Base-by-base conservation (phyloP, 2,797 vertebrate genomes). In the Bothrops alternatus region DNA sequence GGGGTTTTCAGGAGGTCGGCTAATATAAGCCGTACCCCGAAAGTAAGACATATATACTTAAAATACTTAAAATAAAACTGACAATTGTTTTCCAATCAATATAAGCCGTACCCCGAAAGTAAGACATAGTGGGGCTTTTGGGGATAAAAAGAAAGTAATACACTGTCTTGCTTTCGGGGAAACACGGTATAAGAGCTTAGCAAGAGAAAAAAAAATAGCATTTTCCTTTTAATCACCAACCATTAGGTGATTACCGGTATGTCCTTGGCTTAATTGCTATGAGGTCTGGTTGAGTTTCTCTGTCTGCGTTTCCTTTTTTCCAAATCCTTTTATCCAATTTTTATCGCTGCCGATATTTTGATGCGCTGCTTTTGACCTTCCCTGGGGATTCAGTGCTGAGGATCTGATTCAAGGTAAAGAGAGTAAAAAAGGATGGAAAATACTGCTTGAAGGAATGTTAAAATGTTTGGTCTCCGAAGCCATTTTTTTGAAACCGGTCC, bases 171-270 rank as follows among this genome's bases (percentile, higher is more conserved):
- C n/a, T n/a, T n/a, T n/a, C n/a, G n/a, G n/a, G n/a, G n/a, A n/a
- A n/a, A n/a, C n/a, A n/a, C n/a, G n/a, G n/a, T n/a, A n/a, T 20
- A 25, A 82, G 0, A 26, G 50, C 3, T 18, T 0, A 1, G 87
- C 89, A n/a, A 0, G 0, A 60, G n/a, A 82, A 92, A n/a, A 0
- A 5, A 25, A 23, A 53, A 3, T 12, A 13, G 42, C 55, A 12
- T 3, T 85, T 61, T 20, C 47, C 28, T 87, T 91, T 57, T 85
- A 57, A 28, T 3, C 1, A 42, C 57, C 57, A 91, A 25, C 58
- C 56, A 92, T 86, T 57, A 16, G 8, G 12, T 73, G 50, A 53
- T 1, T 18, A n/a, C n/a, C n/a, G n/a, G n/a, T n/a, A 53, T 47
- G 23, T 63, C 58, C n/a, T 86, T 0, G 0, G 42, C 93, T 53